phyloP scores from a whole-genome alignment of 2,113 vertebrate species.

The Strix uralensis region DNA sequence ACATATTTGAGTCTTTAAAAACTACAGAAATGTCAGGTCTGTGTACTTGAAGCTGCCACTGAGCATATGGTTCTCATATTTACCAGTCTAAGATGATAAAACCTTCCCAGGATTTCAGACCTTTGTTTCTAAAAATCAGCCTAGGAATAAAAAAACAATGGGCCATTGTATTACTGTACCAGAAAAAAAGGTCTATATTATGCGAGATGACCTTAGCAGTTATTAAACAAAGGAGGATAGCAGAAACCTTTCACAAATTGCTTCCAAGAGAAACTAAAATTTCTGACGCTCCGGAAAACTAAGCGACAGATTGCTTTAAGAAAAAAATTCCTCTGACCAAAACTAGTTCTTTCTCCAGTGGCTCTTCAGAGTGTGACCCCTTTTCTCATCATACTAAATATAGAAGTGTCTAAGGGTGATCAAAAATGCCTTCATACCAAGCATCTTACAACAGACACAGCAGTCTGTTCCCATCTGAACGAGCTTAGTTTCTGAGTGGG shows the following conservation, averaged over 20 bases:
- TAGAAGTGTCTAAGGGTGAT: background rate
- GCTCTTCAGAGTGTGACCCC: background rate
- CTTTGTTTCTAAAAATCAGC: background rate
- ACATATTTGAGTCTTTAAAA: background rate
- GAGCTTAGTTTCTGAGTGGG: background rate
- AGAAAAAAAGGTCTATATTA: background rate
- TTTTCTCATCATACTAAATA: constrained; percentile 1
- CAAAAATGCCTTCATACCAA: background rate
- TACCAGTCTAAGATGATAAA: background rate
- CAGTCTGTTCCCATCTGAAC: background rate
- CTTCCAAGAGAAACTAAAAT: background rate
- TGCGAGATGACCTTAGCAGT: background rate
- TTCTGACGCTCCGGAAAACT: background rate
- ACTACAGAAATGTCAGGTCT: background rate
- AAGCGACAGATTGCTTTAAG: background rate
- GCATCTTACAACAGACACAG: background rate
- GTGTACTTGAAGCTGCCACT: background rate
- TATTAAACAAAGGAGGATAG: background rate
- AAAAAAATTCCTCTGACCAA: background rate
- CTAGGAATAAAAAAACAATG: background rate
- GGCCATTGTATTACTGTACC: background rate
- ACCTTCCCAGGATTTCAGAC: background rate
- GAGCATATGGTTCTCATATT: constrained; percentile 3
- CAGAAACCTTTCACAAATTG: background rate
- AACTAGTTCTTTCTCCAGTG: background rate